These are phyloP conservation scores for Pseudomyrmex cubaensis DNA, from an alignment of 1,140 invertebrate species.

Conservation along the genomic window DNA sequence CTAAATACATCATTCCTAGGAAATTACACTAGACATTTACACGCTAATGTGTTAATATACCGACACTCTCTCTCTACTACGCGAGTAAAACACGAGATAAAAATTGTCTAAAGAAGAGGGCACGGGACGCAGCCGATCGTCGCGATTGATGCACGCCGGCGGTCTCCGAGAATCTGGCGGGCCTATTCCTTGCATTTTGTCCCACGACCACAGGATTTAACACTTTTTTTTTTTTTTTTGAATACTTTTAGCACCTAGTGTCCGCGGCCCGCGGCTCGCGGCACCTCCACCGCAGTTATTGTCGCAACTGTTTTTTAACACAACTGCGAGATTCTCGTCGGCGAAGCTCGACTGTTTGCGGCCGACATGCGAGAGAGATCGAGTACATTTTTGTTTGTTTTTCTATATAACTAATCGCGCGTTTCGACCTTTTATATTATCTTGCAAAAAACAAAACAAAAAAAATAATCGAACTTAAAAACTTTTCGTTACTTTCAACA, in stretches of 20 bases:
- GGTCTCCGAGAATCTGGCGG: conserved; percentile 44
- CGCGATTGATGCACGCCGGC: conserved; percentile 42
- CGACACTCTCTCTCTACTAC: conserved; percentile 16
- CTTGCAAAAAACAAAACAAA: too few species aligned
- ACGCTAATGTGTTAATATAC: conserved; percentile 33
- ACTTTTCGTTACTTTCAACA: too few species aligned
- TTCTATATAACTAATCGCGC: too few species aligned
- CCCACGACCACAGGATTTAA: conserved; percentile 72
- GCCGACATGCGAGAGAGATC: background rate
- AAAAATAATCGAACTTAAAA: too few species aligned
- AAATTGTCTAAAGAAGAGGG: conserved; percentile 60
- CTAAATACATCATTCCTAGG: conserved; percentile 50
- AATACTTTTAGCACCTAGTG: conserved; percentile 82
- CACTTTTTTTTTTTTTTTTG: conserved; percentile 61
- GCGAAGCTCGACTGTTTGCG: conserved; percentile 24
- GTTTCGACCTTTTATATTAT: too few species aligned
- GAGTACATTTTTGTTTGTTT: background rate
- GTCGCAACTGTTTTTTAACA: conserved; percentile 2
- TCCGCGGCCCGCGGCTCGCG: conserved; percentile 74
- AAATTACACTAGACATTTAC: conserved; percentile 68
- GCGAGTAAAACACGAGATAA: conserved; percentile 23
- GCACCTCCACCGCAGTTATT: conserved; percentile 71
- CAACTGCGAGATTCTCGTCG: conserved; percentile 32
- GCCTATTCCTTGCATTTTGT: conserved; percentile 68
- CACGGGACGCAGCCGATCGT: background rate